A percentile compares a stretch with the other conserved stretches of the same genome.
phyloP scores from a whole-genome alignment of 2,888 invertebrate genomes.

The Pandemis cinnamomeana region DNA sequence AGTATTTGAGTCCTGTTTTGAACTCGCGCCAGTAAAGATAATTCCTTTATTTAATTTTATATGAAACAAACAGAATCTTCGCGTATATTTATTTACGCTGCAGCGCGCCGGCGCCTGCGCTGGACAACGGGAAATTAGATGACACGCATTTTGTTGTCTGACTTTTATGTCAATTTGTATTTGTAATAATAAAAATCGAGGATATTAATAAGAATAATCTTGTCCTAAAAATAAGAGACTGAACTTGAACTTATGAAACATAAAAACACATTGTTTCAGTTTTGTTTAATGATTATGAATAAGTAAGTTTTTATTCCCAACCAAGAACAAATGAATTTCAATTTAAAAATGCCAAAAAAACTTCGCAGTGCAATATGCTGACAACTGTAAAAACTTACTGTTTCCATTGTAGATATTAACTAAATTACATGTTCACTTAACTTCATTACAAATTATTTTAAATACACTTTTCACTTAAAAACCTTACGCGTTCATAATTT shows the following conservation, averaged over 20 bases:
- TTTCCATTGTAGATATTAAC: not conserved
- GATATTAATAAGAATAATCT: too few relatives aligned
- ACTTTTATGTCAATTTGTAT: not conserved
- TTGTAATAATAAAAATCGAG: not conserved
- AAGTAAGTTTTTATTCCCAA: not conserved
- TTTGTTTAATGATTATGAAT: too few relatives aligned
- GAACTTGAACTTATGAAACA: too few relatives aligned
- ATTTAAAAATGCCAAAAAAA: not conserved
- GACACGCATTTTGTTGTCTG: not conserved
- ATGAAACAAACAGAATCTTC: not conserved
- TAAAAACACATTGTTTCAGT: too few relatives aligned
- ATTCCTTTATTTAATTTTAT: not conserved
- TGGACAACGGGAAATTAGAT: not conserved
- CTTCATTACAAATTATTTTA: not conserved
- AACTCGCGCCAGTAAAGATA: not conserved
- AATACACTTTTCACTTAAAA: conserved; percentile 23
- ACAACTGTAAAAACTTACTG: conserved; percentile 5
- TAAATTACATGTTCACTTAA: not conserved
- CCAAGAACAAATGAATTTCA: not conserved
- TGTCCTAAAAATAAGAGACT: too few relatives aligned
- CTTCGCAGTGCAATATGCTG: not conserved
- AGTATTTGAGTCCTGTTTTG: not conserved
- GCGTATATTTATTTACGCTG: not conserved
- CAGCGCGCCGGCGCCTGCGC: not conserved
- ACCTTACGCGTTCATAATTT: conserved; percentile 24